A percentile compares a stretch with the other conserved stretches of the same genome.
These are phyloP conservation scores for Cyclargus thomasi DNA, from an alignment of 1,140 invertebrate genomes.

Conservation along the genomic window DNA sequence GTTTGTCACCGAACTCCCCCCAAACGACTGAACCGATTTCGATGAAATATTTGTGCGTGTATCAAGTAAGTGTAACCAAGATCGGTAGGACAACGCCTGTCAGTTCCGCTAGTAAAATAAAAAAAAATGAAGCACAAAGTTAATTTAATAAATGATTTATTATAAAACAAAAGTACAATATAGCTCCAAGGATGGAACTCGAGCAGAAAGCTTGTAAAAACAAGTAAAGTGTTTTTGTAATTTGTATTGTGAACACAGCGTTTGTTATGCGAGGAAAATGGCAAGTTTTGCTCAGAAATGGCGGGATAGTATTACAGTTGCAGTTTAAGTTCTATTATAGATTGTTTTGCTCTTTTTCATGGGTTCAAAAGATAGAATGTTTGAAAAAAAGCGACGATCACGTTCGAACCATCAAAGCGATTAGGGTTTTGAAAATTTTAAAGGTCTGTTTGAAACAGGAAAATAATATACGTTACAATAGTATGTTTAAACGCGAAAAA, in stretches of 20 bases:
- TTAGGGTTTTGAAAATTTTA: too few relatives aligned
- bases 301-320: background rate
- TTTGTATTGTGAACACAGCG: background rate
- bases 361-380: background rate
- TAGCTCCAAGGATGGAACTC: background rate
- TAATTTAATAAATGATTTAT: background rate
- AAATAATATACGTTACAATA: too few relatives aligned
- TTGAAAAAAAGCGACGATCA: background rate
- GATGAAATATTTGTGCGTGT: too few relatives aligned
- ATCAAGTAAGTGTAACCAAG: too few relatives aligned
- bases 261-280: background rate
- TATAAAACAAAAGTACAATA: background rate
- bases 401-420: too few relatives aligned
- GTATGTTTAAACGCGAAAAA: too few relatives aligned
- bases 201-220: background rate
- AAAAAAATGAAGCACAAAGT: background rate
- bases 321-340: background rate
- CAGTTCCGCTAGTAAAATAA: too few relatives aligned
- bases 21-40: too few relatives aligned
- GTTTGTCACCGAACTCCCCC: too few relatives aligned
- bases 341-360: background rate
- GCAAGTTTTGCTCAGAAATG: background rate
- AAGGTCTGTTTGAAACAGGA: too few relatives aligned
- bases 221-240: conserved; percentile 3
- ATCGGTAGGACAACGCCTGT: too few relatives aligned